phyloP scores from a whole-genome alignment of 2,113 vertebrate species.

The Taxidea taxus region DNA sequence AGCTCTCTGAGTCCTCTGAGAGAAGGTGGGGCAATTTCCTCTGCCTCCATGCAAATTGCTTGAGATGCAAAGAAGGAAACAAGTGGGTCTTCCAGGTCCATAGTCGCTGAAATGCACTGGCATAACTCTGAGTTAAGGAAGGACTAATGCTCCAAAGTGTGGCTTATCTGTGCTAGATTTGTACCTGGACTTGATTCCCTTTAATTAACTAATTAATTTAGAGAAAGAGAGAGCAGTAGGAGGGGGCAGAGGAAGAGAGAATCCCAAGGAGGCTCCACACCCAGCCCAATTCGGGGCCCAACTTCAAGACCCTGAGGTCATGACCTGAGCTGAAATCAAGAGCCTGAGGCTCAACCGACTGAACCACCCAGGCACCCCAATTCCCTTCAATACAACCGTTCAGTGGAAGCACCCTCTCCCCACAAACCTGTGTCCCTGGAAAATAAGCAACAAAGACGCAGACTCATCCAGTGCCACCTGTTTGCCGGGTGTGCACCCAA shows the following conservation, averaged over 20 bases:
- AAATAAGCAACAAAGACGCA: not conserved
- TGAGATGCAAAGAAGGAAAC: not conserved
- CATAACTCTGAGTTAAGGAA: not conserved
- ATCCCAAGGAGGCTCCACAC: not conserved
- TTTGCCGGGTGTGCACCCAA: not conserved
- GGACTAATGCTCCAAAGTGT: not conserved
- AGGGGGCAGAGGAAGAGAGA: not conserved
- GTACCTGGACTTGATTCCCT: not conserved
- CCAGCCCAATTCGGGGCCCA: not conserved
- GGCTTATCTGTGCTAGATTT: not conserved
- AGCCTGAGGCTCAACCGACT: not conserved
- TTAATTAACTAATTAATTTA: not conserved
- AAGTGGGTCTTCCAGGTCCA: not conserved
- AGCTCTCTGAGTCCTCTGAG: not conserved
- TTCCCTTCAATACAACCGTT: not conserved
- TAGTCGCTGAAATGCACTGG: not conserved
- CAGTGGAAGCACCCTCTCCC: not conserved
- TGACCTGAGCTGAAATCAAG: not conserved
- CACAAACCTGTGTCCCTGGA: not conserved
- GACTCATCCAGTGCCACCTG: fast-evolving
- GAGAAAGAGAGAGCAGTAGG: not conserved
- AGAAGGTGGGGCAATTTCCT: not conserved
- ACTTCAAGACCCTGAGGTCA: not conserved
- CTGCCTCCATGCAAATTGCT: not conserved
- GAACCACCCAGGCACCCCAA: not conserved